Conservation (phyloP, 1,140 invertebrate genomes). For the Antheraea mylitta region DNA sequence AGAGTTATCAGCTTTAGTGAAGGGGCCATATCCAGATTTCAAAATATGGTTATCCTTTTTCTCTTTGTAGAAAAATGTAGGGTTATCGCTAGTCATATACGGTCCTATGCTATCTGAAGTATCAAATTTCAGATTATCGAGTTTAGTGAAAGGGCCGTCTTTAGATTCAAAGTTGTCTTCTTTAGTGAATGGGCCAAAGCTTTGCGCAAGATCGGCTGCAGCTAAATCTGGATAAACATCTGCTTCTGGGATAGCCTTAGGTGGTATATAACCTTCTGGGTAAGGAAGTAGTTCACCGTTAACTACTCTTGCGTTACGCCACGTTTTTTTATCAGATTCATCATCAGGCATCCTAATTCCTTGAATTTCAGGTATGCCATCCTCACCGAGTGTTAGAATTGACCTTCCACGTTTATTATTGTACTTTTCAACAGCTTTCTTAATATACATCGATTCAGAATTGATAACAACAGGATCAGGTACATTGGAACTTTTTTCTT, state of each 20-base stretch:
- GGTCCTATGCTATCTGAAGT: constrained; percentile 48
- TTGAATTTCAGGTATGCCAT: constrained; percentile 88
- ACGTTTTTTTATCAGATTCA: constrained; percentile 88
- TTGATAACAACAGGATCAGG: constrained; percentile 84
- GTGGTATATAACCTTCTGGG: constrained; percentile 83
- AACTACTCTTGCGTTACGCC: constrained; percentile 92
- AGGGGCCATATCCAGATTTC: constrained; percentile 77
- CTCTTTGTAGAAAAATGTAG: constrained; percentile 58
- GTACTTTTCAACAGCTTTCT: constrained; percentile 75
- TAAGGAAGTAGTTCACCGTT: constrained; percentile 88
- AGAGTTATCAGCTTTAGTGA: constrained; percentile 80
- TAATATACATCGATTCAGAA: constrained; percentile 81
- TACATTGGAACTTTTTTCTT: constrained; percentile 67
- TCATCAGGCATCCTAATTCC: constrained; percentile 90
- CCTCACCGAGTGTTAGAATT: constrained; percentile 81
- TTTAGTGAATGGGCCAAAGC: constrained; percentile 74
- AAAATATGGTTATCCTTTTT: constrained; percentile 68
- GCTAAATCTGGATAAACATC: constrained; percentile 77
- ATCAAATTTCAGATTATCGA: constrained; percentile 72
- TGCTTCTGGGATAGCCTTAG: constrained; percentile 79
- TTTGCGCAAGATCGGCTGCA: constrained; percentile 52
- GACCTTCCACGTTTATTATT: constrained; percentile 77
- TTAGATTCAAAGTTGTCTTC: constrained; percentile 72
- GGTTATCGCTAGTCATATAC: constrained; percentile 61
- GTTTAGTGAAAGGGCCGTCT: constrained; percentile 76